Evolutionary conservation across 1,140 invertebrate genomes (phyloP), one percentile per base, ranked within the genome.

Genomic region (Belonocnema kinseyi): DNA sequence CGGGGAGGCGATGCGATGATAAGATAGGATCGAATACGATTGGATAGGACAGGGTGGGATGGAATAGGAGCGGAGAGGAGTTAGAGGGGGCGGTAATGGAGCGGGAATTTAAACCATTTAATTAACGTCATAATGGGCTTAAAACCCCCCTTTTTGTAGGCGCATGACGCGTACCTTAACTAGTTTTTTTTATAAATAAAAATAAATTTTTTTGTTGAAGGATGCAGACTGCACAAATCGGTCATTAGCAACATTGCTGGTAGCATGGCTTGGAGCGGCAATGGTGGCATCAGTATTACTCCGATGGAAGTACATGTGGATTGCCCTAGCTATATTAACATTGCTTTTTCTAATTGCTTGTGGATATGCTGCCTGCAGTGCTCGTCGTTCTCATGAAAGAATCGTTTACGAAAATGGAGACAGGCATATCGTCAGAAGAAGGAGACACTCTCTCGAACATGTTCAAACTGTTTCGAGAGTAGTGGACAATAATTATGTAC

Each of bases 261-360:
- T 88, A n/a, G 85, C 84, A 16, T 88, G 87, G 88, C 81, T 89
- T 0, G 80, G 85, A 19, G 84, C 82, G 10, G 86, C 85, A 12
- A 86, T 88, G 82, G 78, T 86, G 51, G 87, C 87, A 7, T 86
- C 87, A 33, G 77, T 87, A 71, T 70, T 89, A 50, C 71, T 89
- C 14, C 79, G 83, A n/a, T 87, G 86, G 88, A 86, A 85, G 51
- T 86, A 89, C 56, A 87, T 87, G 86, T 88, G 87, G 87, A 83
- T 89, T 50, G 86, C 85, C 10, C 75, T 89, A 56, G 82, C 82
- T 26, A 75, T 87, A 66, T n/a, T 89, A 51, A 88, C 88, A 53
- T 66, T 88, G 54, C 77, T 89, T 17, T 88, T 88, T 58, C 61
- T 89, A n/a, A 72, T 86, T 17, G 83, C 83, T 14, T 89, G 88